Conservation (phyloP, 2,113 vertebrate species). For the Malurus elegans region DNA sequence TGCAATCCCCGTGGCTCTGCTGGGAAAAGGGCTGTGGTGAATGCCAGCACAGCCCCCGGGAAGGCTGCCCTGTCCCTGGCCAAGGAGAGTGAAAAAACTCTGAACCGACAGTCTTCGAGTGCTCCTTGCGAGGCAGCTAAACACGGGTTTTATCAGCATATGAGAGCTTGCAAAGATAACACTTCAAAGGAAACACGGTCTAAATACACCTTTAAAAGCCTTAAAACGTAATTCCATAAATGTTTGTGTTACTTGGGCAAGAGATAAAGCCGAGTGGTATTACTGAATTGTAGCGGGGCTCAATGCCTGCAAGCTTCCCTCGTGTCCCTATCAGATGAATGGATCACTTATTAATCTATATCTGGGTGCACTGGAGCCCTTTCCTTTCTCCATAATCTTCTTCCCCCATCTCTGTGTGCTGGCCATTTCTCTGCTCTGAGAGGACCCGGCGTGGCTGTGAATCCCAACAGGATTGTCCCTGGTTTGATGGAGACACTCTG, state of each 20-base stretch:
- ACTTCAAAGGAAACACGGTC: constrained; percentile 74
- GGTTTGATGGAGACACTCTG: neutral
- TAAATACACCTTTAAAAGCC: constrained; percentile 72
- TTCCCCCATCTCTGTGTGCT: neutral
- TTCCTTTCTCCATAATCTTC: neutral
- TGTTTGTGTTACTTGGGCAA: constrained; percentile 75
- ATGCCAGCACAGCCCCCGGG: accelerated
- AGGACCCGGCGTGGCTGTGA: neutral
- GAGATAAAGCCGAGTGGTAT: constrained; percentile 66
- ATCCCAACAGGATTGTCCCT: neutral
- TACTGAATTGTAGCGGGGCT: constrained; percentile 25
- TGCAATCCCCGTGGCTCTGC: neutral
- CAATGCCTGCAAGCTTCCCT: constrained; percentile 37
- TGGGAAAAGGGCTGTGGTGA: neutral
- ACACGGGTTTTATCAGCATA: constrained; percentile 36
- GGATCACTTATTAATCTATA: constrained; percentile 73
- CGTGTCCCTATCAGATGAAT: constrained; percentile 73
- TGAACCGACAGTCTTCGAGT: neutral
- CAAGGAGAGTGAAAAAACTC: constrained; percentile 2
- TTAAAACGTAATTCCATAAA: constrained; percentile 69
- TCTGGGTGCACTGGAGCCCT: neutral
- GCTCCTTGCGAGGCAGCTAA: neutral
- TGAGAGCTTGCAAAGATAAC: constrained; percentile 72
- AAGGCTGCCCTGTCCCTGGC: neutral
- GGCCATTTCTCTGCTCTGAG: neutral